A percentile compares a stretch with the other conserved stretches of the same genome.
phyloP scores from a whole-genome alignment of 2,888 invertebrate species.

The Orthosia gothica region DNA sequence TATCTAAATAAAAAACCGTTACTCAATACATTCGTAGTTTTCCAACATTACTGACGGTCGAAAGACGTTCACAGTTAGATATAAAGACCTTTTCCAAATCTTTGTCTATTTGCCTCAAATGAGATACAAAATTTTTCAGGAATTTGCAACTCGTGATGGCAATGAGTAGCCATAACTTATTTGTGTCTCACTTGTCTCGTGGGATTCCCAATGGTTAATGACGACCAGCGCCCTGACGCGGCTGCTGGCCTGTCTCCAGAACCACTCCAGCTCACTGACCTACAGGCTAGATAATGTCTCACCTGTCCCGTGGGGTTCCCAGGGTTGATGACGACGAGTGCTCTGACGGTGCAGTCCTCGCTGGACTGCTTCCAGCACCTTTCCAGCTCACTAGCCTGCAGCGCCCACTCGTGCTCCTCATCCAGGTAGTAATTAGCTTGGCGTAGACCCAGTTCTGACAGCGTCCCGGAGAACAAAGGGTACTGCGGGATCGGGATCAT shows the following conservation, averaged over 20 bases:
- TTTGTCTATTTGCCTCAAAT: not conserved
- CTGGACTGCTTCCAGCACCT: constrained; percentile 93
- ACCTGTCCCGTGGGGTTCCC: constrained; percentile 99
- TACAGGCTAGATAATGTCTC: not conserved
- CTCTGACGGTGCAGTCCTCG: constrained; percentile 93
- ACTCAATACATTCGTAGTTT: not conserved
- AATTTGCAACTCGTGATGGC: too few relatives aligned
- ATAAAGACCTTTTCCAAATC: not conserved
- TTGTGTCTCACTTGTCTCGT: too few relatives aligned
- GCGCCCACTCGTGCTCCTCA: constrained; percentile 96
- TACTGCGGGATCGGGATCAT: constrained; percentile 99
- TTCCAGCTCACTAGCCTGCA: constrained; percentile 95
- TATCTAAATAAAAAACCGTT: not conserved
- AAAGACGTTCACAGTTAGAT: not conserved
- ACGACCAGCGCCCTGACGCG: too few relatives aligned
- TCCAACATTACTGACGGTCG: not conserved
- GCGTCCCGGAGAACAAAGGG: constrained; percentile 98
- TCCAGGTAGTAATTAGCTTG: constrained; percentile 97
- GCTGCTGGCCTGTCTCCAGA: too few relatives aligned
- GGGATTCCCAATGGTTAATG: too few relatives aligned
- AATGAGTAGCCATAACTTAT: too few relatives aligned
- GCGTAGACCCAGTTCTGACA: constrained; percentile 96
- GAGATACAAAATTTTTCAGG: not conserved
- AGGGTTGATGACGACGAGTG: constrained; percentile 98
- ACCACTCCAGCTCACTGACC: too few relatives aligned